phyloP scores from a whole-genome alignment of 1,140 invertebrate genomes.

The Steinernema khuongi region DNA sequence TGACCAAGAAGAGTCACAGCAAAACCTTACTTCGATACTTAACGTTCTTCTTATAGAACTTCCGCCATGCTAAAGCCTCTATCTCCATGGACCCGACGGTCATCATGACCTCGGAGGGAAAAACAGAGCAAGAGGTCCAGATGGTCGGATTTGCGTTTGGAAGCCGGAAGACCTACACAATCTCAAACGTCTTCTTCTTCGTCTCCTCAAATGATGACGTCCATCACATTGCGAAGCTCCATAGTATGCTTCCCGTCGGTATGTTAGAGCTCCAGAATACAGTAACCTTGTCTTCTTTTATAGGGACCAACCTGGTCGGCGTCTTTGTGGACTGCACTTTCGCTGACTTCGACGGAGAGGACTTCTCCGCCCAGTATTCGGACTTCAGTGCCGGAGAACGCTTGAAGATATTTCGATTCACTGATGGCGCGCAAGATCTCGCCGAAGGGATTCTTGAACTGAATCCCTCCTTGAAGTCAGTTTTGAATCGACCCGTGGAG shows the following conservation, averaged over 20 bases:
- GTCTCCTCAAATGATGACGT: background rate
- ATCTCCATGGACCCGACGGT: background rate
- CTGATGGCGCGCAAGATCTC: background rate
- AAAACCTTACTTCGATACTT: too few species aligned
- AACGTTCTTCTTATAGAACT: background rate
- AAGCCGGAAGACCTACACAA: background rate
- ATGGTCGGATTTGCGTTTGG: constrained; percentile 10
- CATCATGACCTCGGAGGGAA: constrained; percentile 1
- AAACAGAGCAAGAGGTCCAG: background rate
- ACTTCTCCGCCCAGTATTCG: background rate
- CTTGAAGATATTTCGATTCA: background rate
- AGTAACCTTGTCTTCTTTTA: background rate
- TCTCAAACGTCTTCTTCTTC: background rate
- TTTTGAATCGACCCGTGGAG: background rate
- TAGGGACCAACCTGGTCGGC: background rate
- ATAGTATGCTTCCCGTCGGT: background rate
- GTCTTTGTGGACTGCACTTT: background rate
- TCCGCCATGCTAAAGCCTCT: background rate
- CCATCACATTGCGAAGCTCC: background rate
- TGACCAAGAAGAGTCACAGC: too few species aligned
- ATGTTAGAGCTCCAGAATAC: background rate
- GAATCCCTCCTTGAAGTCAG: background rate
- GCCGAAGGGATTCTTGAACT: background rate
- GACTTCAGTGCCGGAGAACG: background rate
- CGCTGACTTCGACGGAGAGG: background rate